A percentile compares a stretch with the other conserved stretches of the same genome.
Conservation (phyloP, 2,797 vertebrate genomes). For the Sebastes oblongus region DNA sequence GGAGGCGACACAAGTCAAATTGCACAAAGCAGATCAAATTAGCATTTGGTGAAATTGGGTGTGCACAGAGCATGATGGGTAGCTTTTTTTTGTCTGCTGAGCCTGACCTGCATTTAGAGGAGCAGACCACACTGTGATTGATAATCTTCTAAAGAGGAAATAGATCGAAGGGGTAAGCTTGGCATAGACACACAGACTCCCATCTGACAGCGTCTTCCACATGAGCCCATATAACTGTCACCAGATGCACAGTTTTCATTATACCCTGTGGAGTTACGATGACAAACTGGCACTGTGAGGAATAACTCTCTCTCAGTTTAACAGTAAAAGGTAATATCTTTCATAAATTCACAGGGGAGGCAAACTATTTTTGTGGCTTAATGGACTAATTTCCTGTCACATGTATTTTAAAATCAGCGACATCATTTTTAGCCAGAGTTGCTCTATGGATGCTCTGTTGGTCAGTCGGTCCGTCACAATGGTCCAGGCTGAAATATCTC, state of each 20-base stretch:
- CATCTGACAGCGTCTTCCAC: constrained; percentile 32
- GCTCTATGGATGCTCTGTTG: neutral
- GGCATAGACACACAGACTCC: constrained; percentile 46
- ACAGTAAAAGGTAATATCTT: neutral
- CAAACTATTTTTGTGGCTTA: neutral
- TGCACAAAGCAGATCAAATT: neutral
- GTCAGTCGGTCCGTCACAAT: neutral
- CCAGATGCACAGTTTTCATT: constrained; percentile 35
- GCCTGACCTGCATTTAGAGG: constrained; percentile 19
- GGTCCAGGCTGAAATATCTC: neutral
- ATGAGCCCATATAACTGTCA: constrained; percentile 48
- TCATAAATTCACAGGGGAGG: constrained; percentile 8
- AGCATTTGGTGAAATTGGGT: neutral
- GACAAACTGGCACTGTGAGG: constrained; percentile 30
- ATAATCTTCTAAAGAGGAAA: constrained; percentile 46
- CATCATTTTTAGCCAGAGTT: neutral
- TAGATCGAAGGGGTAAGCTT: constrained; percentile 34
- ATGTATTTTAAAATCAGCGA: neutral
- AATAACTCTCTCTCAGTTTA: neutral
- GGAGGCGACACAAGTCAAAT: neutral
- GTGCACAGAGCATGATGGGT: neutral
- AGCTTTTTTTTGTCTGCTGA: constrained; percentile 1
- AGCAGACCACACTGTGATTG: constrained; percentile 36
- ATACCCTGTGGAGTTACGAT: constrained; percentile 32
- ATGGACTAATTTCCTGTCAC: neutral